These are phyloP conservation scores for Siniperca chuatsi DNA, from an alignment of 2,113 vertebrate genomes.

Conservation along the genomic window DNA sequence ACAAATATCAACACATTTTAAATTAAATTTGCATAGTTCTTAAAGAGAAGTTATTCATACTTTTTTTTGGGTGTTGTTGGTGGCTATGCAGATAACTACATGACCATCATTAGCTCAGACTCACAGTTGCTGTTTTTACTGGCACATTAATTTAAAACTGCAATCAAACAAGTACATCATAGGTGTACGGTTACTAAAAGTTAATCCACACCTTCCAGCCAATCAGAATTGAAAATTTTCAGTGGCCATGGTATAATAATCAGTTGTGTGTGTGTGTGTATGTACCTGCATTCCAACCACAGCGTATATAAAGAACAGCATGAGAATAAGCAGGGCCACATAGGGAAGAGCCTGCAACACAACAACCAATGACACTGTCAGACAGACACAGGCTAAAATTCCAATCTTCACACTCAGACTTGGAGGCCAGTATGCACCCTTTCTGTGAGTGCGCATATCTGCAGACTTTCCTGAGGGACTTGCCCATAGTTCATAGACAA, in stretches of 20 bases:
- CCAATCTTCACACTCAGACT: too few relatives aligned
- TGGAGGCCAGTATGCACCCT: too few relatives aligned
- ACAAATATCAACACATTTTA: too few relatives aligned
- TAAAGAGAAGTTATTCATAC: neutral
- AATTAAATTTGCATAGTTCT: neutral
- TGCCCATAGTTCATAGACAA: too few relatives aligned
- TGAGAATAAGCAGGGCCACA: conserved; percentile 93
- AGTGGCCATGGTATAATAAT: neutral
- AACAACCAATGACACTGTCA: neutral
- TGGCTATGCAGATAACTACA: neutral
- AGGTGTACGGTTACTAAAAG: neutral
- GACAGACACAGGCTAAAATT: neutral
- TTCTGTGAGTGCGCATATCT: too few relatives aligned
- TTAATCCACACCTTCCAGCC: too few relatives aligned
- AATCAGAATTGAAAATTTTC: neutral
- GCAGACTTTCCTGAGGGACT: too few relatives aligned
- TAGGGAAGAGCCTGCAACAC: conserved; percentile 90
- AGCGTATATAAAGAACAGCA: conserved; percentile 97
- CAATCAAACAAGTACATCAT: too few relatives aligned
- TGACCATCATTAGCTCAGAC: neutral
- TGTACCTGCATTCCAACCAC: conserved; percentile 97
- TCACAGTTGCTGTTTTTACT: neutral
- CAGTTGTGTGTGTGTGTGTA: neutral
- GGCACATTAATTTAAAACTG: too few relatives aligned
- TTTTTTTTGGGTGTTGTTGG: neutral